Conservation (phyloP, 2,888 invertebrate genomes). For the Eupeodes latifasciatus region DNA sequence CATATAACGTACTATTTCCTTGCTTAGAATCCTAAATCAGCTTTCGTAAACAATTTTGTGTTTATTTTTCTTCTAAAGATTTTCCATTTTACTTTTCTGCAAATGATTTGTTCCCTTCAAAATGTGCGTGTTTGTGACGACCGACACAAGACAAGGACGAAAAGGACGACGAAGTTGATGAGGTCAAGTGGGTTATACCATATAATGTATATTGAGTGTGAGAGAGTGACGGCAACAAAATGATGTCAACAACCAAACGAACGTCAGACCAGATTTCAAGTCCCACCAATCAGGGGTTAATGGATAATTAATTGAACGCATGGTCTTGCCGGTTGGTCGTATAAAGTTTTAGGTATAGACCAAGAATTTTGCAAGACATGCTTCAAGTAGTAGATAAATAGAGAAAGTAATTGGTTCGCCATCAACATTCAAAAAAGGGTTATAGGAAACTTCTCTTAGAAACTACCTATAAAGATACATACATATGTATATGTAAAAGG, state of each 20-base stretch:
- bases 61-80: conserved; percentile 7
- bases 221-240: not conserved
- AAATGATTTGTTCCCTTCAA: conserved; percentile 15
- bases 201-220: not conserved
- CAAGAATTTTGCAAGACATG: not conserved
- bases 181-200: conserved; percentile 2
- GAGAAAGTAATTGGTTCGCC: not conserved
- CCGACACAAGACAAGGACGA: no score
- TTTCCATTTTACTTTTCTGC: conserved; percentile 13
- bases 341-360: not conserved
- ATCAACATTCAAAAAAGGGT: conserved; percentile 3
- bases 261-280: conserved; percentile 8
- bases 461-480: accelerated
- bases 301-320: conserved; percentile 29
- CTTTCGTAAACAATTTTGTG: conserved; percentile 2
- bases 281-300: conserved; percentile 11
- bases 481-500: not conserved
- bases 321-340: not conserved
- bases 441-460: not conserved
- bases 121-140: not conserved
- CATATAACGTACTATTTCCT: not conserved
- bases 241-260: not conserved
- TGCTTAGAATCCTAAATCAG: conserved; percentile 1
- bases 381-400: conserved; percentile 20
- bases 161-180: no score